Percentiles rank a stretch among this genome's conserved stretches.
These are phyloP conservation scores for Caenorhabditis elegans DNA, from an alignment of 1,140 invertebrate genomes.

Conservation along the genomic window WBcel235 BX284603.4:7064001-7064500, in stretches of 20 bases:
- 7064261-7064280: not conserved
- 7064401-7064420: too few species aligned
- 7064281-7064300: too few species aligned
- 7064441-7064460: too few species aligned
- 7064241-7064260: not conserved
- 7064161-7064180: not conserved
- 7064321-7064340: too few species aligned
- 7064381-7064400: too few species aligned
- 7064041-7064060: not conserved
- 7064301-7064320: too few species aligned
- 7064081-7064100: not conserved
- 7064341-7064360: too few species aligned
- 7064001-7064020: not conserved
- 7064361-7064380: too few species aligned
- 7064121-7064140: not conserved
- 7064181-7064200: not conserved
- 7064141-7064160: not conserved
- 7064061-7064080: constrained; percentile 2
- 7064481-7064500: too few species aligned
- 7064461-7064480: too few species aligned
- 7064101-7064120: not conserved
- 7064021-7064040: not conserved
- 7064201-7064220: not conserved
- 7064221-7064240: not conserved
- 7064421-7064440: too few species aligned